Evolutionary conservation across 2,797 vertebrate species (phyloP).

Genomic region (Falco concolor): DNA sequence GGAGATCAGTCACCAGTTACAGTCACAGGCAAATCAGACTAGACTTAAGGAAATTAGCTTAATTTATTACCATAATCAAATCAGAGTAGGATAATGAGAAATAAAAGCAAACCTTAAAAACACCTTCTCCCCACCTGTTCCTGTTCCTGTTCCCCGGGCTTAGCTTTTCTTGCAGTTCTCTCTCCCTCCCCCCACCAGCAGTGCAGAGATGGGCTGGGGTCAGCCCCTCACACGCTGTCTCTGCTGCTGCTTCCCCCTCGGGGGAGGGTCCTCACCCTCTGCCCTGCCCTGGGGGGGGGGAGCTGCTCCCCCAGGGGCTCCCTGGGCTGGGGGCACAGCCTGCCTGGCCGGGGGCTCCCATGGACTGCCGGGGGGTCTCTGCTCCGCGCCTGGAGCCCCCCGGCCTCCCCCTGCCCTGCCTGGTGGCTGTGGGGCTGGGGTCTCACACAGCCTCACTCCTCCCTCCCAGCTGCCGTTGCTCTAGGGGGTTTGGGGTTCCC

Average conservation of each 20-base stretch:
- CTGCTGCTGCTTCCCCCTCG: neutral
- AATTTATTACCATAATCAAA: neutral
- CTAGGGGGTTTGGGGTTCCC: too few species aligned
- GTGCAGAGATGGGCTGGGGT: accelerated
- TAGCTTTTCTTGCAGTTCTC: neutral
- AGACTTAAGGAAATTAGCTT: neutral
- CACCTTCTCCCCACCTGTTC: neutral
- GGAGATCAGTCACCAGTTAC: neutral
- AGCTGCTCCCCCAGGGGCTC: too few species aligned
- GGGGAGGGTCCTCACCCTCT: neutral
- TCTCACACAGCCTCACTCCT: too few species aligned
- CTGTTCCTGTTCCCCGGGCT: neutral
- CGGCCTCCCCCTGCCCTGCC: too few species aligned
- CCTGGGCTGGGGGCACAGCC: too few species aligned
- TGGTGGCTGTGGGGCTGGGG: too few species aligned
- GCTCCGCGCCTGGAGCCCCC: too few species aligned
- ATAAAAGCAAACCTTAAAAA: neutral
- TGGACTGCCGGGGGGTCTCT: too few species aligned
- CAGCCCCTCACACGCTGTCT: accelerated
- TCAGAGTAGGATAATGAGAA: neutral
- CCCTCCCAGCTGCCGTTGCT: too few species aligned
- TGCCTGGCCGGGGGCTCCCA: too few species aligned
- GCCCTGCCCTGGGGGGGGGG: neutral
- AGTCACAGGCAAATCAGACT: neutral
- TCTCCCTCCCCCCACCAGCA: neutral